phyloP scores from a whole-genome alignment of 2,888 invertebrate species.

The Epiperipatus broadwayi region DNA sequence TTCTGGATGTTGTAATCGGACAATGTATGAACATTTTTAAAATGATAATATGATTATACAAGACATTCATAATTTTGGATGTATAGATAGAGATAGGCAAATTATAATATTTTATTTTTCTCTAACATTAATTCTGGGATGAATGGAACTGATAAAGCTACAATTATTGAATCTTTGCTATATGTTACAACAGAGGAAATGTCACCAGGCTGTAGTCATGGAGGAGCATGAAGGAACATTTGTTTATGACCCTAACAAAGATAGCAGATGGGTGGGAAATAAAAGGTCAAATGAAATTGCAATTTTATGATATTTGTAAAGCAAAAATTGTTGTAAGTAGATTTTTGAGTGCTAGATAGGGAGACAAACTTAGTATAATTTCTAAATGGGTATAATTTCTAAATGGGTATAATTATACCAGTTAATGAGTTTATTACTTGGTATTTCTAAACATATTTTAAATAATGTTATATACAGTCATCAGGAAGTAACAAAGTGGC shows the following conservation, averaged over 20 bases:
- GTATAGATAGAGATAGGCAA: conserved; percentile 49
- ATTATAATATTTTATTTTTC: conserved; percentile 53
- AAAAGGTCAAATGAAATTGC: conserved; percentile 33
- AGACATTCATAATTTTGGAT: conserved; percentile 81
- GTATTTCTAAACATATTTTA: conserved; percentile 81
- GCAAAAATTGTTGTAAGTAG: conserved; percentile 44
- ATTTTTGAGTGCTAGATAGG: conserved; percentile 43
- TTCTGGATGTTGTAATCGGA: too few species aligned
- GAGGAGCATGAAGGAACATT: conserved; percentile 51
- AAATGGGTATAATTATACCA: conserved; percentile 51
- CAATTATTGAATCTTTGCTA: conserved; percentile 82
- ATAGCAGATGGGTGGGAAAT: conserved; percentile 24
- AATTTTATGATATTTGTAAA: conserved; percentile 40
- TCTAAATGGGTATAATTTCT: conserved; percentile 35
- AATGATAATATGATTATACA: conserved; percentile 54
- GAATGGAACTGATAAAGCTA: conserved; percentile 85
- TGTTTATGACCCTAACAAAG: conserved; percentile 80
- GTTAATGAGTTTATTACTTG: conserved; percentile 48
- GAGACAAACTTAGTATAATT: conserved; percentile 29
- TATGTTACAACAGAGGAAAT: conserved; percentile 75
- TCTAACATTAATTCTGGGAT: conserved; percentile 79
- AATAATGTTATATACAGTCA: conserved; percentile 96
- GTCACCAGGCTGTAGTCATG: conserved; percentile 57
- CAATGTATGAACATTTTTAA: conserved; percentile 49
- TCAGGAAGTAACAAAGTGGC: conserved; percentile 93